These are phyloP conservation scores for Nephrotoma guestfalica DNA, from an alignment of 2,888 invertebrate species.

Conservation along the genomic window DNA sequence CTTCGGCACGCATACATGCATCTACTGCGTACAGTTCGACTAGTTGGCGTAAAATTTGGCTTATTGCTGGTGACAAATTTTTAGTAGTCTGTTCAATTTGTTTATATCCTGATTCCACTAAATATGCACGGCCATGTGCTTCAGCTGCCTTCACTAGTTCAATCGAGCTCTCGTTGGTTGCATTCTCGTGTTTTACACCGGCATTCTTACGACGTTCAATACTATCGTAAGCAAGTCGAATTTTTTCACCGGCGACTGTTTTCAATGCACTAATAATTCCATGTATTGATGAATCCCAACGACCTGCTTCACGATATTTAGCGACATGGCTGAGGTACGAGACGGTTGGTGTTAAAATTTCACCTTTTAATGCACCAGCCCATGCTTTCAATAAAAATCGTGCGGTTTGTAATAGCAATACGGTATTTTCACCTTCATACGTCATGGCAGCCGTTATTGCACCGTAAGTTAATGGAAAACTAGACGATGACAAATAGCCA, in stretches of 20 bases:
- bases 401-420: constrained; percentile 80
- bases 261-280: constrained; percentile 35
- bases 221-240: constrained; percentile 51
- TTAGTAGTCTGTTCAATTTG: constrained; percentile 36
- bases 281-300: constrained; percentile 25
- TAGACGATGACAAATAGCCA: constrained; percentile 80
- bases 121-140: constrained; percentile 71
- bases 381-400: constrained; percentile 69
- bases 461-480: constrained; percentile 73
- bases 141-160: constrained; percentile 71
- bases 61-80: constrained; percentile 44
- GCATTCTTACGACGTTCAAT: constrained; percentile 50
- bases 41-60: constrained; percentile 48
- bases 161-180: constrained; percentile 79
- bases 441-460: constrained; percentile 78
- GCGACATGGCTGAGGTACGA: constrained; percentile 38
- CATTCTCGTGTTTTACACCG: constrained; percentile 58
- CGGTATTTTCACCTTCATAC: constrained; percentile 95
- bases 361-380: constrained; percentile 49
- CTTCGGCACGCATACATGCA: constrained; percentile 57
- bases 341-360: constrained; percentile 52
- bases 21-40: constrained; percentile 66
- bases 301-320: background rate
- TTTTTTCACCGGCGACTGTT: constrained; percentile 45
- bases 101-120: constrained; percentile 54